Base-by-base conservation (phyloP, 2,113 vertebrate species). In the Haemorhous mexicanus region DNA sequence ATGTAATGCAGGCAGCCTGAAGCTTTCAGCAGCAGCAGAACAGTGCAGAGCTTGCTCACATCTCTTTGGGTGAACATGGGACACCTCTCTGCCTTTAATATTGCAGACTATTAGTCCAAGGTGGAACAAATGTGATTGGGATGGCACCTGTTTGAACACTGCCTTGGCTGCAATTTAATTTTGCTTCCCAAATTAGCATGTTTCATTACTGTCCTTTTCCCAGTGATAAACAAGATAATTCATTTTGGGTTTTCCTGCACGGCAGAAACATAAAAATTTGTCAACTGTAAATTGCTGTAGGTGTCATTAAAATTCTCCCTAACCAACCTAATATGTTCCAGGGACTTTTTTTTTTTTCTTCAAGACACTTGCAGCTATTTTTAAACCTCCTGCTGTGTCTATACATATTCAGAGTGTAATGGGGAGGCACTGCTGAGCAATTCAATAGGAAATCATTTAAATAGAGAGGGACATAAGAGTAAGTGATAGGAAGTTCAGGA, bases 361-460 rank as follows among this genome's bases (percentile, higher is more conserved):
- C 44, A 66, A 90, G 88, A 55, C 77, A 83, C 95, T 97, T 55
- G 79, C 87, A 97, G 96, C 96, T 95, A 97, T 95, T 97, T 96
- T 97, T 96, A 97, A 97, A 89, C 95, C 96, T 95, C 98, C 97
- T 97, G 96, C 97, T 97, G 96, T 95, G 95, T 89, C 93, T 96
- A 94, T 98, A 97, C 97, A 97, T 98, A 98, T 98, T 97, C 97
- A 98, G 95, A 32, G 62, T 33, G 24, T 97, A 97, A 97, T 95
- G 89, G 96, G 96, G 91, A 94, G 83, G 53, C 95, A 97, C 96
- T 95, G 96, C 97, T 96, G 97, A 96, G 97, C 90, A 93, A 93
- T 96, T 95, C 83, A 91, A 96, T 93, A 84, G 96, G 92, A 96
- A 97, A 93, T 80, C 81, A 91, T 97, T 96, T 96, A 90, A 97